Base-by-base conservation (phyloP, 2,113 vertebrate species). In the Litocranius walleri region DNA sequence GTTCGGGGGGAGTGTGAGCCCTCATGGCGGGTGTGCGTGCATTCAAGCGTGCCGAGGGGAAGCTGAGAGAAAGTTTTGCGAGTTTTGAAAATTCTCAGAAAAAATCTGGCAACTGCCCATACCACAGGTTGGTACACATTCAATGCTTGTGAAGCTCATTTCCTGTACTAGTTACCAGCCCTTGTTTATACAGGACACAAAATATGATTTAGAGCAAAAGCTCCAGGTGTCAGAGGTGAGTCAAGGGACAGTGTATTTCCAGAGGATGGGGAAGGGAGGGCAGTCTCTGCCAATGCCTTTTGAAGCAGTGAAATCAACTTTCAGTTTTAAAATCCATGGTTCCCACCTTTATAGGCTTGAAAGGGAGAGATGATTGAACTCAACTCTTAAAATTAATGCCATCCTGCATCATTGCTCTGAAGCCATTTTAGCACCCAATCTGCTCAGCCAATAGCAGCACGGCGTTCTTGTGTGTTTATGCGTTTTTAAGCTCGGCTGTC, bases 151-250 rank as follows among this genome's bases (percentile, higher is more conserved):
- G 80, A 93, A 91, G 89, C 80, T 88, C 80, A 83, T 90, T 97
- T 98, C 97, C 97, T 97, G 97, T 77, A 40, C 64, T 43, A 96
- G 93, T 94, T 93, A 96, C 82, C 64, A 94, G 71, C 40, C 88
- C 92, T 96, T 95, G 91, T 97, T 97, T 91, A 92, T 64, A 83
- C 84, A 96, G 86, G 59, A 93, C 95, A 82, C 62, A 86, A 94
- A 91, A 74, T 21, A 74, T 29, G 87, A 56, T 92, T 64, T 89
- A 86, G 30, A 94, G 94, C 88, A 90, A 89, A 90, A 67, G 30
- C 85, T 82, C 54, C 45, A 71, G 62, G 81, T 84, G 82, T 91
- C 62, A 45, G 62, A 94, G 19, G 43, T 71, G 71, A 89, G 81
- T 48, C 43, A 82, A 80, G 71, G 81, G 67, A 36, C 33, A 54